A percentile compares a stretch with the other conserved stretches of the same genome.
These are phyloP conservation scores for Drosophila repletoides DNA, from an alignment of 1,140 invertebrate genomes.

Conservation along the genomic window DNA sequence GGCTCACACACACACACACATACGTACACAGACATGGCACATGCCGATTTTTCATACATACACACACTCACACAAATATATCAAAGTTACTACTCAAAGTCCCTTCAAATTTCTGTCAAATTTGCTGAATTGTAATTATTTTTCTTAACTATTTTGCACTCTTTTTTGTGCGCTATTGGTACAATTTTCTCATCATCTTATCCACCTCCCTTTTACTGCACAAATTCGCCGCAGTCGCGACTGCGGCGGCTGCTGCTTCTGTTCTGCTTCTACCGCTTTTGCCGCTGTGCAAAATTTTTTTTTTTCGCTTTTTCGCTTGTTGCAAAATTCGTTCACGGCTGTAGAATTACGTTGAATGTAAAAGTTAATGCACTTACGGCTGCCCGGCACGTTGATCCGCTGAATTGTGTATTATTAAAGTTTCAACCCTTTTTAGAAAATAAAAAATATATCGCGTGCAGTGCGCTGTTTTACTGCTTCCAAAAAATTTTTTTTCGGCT, in stretches of 20 bases:
- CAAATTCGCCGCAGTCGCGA: conserved; percentile 53
- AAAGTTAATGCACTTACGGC: conserved; percentile 60
- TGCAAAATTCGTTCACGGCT: conserved; percentile 53
- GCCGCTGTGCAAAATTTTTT: conserved; percentile 74
- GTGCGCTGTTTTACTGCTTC: conserved; percentile 64
- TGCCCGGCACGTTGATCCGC: conserved; percentile 60
- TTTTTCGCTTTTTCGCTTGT: conserved; percentile 71
- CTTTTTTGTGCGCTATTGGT: conserved; percentile 2
- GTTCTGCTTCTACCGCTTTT: conserved; percentile 55
- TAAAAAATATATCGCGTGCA: conserved; percentile 76
- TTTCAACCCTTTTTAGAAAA: conserved; percentile 69
- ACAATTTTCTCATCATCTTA: conserved; percentile 68
- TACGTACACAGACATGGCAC: conserved; percentile 45
- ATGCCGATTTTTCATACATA: conserved; percentile 67
- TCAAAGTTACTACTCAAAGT: conserved; percentile 61
- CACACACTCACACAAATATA: conserved; percentile 26
- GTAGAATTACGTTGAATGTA: conserved; percentile 41
- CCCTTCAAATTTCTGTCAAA: conserved; percentile 16
- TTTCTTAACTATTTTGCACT: conserved; percentile 13
- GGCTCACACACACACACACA: conserved; percentile 38
- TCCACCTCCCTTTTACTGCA: conserved; percentile 53
- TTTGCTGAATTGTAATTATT: conserved; percentile 3
- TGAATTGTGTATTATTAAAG: conserved; percentile 48
- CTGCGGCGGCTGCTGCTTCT: conserved; percentile 38
- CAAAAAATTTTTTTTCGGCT: conserved; percentile 65